Base-by-base conservation (phyloP, 2,113 vertebrate species). In the Tauraco erythrolophus region DNA sequence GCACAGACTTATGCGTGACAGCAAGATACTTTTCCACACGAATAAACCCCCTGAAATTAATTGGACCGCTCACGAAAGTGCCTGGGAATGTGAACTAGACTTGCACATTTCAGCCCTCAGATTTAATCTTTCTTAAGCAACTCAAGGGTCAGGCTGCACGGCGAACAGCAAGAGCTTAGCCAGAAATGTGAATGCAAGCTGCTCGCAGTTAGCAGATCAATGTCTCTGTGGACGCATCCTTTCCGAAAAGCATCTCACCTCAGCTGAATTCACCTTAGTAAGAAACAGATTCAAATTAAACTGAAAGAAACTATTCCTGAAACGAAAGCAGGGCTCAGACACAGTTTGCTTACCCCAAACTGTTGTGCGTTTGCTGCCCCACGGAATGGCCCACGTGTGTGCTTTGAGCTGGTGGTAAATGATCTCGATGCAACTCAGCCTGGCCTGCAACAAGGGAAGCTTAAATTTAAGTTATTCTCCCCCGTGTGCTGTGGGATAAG, bases 41-140 rank as follows among this genome's bases (percentile, higher is more conserved):
- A 91, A 82, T 89, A 84, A 89, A 35, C 48, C 53, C 41, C 35
- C 74, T 92, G 62, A 88, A 96, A 88, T 84, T 84, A 93, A 94
- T 89, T 92, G 89, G 64, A 71, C 35, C 2, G 25, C 81, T 91
- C 81, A 84, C n/a, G 50, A 14, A 94, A 87, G 62, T 77, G 68
- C 72, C 85, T 56, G 68, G 76, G 62, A 94, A 69, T 2, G 31
- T 81, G 94, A 84, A 86, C 70, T 54, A 23, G 69, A 50, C 66
- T 89, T 11, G 19, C 62, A 68, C 53, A 30, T 69, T 87, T 78
- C 65, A 88, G 45, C 72, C 53, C 84, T 92, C 72, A 31, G 57
- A 62, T 66, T 8, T 77, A 71, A 75, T 79, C 85, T 74, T 50
- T 35, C 75, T 51, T 57, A 71, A 89, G 56, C 37, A 69, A 43